A percentile compares a stretch with the other conserved stretches of the same genome.
Conservation (phyloP, 2,113 vertebrate genomes). For the Panthera leo region DNA sequence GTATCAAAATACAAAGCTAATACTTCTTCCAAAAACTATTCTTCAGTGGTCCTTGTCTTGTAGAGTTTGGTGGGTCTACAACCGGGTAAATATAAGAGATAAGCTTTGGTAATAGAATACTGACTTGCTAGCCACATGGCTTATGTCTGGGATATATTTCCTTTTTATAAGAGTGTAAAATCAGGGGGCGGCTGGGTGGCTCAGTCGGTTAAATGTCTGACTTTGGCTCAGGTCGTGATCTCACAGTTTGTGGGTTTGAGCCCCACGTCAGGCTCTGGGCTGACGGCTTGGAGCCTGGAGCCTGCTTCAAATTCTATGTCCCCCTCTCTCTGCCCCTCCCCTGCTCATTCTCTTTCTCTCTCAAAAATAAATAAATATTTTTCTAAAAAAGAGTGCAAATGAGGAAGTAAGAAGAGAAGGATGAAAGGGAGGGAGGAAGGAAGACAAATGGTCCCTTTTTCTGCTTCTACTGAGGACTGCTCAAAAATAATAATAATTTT, state of each 20-base stretch:
- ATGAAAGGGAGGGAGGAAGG: not conserved
- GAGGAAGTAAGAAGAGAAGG: conserved; percentile 16
- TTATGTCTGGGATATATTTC: not conserved
- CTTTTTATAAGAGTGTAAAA: not conserved
- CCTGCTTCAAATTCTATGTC: no score
- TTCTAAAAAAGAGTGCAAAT: not conserved
- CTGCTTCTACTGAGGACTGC: not conserved
- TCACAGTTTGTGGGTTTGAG: no score
- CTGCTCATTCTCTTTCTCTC: no score
- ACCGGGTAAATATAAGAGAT: not conserved
- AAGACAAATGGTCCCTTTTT: conserved; percentile 1
- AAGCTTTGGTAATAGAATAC: not conserved
- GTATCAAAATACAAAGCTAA: not conserved
- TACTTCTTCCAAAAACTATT: not conserved
- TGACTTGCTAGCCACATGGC: not conserved
- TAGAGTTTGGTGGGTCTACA: not conserved
- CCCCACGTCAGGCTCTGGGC: no score
- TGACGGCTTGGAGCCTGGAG: no score
- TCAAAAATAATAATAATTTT: not conserved
- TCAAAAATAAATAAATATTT: no score
- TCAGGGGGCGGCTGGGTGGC: no score
- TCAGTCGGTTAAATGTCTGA: no score
- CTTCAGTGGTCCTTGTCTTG: not conserved
- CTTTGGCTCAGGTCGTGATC: no score
- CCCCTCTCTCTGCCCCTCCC: no score